Evolutionary conservation across 2,888 invertebrate species (phyloP).

Genomic region (Polyommatus iphigenia): DNA sequence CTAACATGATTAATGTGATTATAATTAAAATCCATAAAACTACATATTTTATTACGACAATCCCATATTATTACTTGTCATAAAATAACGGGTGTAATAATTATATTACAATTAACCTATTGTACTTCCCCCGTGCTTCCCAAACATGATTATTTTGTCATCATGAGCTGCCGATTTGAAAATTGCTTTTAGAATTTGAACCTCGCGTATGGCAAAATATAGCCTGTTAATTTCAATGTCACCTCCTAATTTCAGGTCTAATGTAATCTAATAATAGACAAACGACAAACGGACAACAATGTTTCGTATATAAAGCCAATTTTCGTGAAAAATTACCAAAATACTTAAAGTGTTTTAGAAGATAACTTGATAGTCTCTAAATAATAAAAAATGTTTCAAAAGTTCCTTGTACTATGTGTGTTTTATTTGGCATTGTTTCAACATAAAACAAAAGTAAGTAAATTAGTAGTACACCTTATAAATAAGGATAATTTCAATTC

Average conservation of each 20-base stretch:
- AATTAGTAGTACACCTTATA: too few relatives aligned
- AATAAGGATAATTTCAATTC: background rate
- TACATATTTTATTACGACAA: background rate
- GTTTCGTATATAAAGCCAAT: slow-evolving; percentile 12
- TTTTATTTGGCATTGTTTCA: slow-evolving; percentile 3
- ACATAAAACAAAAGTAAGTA: slow-evolving; percentile 12
- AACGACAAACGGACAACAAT: slow-evolving; percentile 15
- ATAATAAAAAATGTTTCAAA: background rate
- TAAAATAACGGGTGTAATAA: background rate
- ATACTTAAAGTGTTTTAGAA: background rate
- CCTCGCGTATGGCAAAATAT: background rate
- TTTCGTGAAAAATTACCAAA: slow-evolving; percentile 16
- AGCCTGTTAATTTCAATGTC: slow-evolving; percentile 24
- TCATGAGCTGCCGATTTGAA: slow-evolving; percentile 5
- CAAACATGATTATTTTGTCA: background rate
- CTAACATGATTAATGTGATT: too few relatives aligned
- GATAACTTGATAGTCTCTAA: background rate
- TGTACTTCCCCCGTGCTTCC: background rate
- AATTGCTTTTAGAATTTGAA: slow-evolving; percentile 13
- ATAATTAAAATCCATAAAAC: background rate
- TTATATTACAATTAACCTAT: background rate
- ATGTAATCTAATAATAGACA: slow-evolving; percentile 16
- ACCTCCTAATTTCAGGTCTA: slow-evolving; percentile 14
- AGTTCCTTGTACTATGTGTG: background rate
- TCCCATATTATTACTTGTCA: background rate